Conservation (phyloP, 2,888 invertebrate genomes). For the Esperia sulphurella region DNA sequence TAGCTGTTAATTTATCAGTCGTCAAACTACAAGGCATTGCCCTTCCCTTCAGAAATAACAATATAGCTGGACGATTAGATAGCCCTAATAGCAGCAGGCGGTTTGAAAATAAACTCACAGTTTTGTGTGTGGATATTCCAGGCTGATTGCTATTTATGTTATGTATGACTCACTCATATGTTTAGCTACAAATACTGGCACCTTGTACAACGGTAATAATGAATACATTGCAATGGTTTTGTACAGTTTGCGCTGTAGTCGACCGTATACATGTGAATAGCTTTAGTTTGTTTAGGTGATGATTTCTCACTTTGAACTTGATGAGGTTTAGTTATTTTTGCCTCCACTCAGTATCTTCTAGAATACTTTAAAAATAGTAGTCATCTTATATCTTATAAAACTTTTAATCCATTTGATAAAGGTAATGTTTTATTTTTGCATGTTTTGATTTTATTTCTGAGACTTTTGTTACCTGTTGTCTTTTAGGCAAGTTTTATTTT, state of each 20-base stretch:
- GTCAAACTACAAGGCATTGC: conserved; percentile 21
- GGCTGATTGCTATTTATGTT: conserved; percentile 24
- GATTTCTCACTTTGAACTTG: conserved; percentile 20
- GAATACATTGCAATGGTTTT: not conserved
- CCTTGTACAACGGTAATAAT: not conserved
- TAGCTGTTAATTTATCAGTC: not conserved
- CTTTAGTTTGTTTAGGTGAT: conserved; percentile 7
- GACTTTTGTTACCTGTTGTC: too few species aligned
- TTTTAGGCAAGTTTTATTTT: too few species aligned
- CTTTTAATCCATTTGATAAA: too few species aligned
- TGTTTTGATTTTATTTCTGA: too few species aligned
- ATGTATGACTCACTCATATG: conserved; percentile 20
- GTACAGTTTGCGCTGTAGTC: not conserved
- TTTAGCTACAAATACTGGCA: not conserved
- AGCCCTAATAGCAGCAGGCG: conserved; percentile 30
- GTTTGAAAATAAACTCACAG: conserved; percentile 27
- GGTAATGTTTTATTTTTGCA: too few species aligned
- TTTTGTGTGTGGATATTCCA: conserved; percentile 17
- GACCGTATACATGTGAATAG: conserved; percentile 2
- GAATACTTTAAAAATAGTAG: too few species aligned
- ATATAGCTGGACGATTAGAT: conserved; percentile 31
- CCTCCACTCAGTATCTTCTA: not conserved
- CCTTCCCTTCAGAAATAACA: conserved; percentile 29
- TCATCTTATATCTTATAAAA: too few species aligned
- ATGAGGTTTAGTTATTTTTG: not conserved